These are phyloP conservation scores for Whitmania pigra DNA, from an alignment of 1,140 invertebrate genomes.

Conservation along the genomic window DNA sequence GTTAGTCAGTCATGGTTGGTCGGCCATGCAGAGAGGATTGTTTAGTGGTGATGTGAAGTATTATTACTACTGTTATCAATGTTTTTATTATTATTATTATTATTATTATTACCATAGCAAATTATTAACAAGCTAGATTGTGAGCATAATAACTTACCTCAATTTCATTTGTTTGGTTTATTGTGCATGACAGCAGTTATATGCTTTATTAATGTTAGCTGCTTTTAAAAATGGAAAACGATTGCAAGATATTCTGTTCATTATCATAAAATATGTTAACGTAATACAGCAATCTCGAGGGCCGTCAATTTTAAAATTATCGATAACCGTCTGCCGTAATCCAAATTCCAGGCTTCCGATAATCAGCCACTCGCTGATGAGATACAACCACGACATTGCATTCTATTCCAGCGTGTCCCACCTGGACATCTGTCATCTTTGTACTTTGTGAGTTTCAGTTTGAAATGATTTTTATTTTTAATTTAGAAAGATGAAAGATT, in stretches of 20 bases:
- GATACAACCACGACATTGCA: conserved; percentile 1
- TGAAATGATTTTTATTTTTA: too few species aligned
- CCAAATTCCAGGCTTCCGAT: not conserved
- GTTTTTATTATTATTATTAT: conserved; percentile 1
- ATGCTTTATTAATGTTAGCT: too few species aligned
- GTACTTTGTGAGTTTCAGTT: not conserved
- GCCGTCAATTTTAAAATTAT: not conserved
- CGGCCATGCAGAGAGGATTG: too few species aligned
- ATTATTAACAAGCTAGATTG: not conserved
- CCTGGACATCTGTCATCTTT: not conserved
- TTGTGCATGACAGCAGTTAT: too few species aligned
- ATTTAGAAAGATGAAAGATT: too few species aligned
- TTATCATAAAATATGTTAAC: not conserved
- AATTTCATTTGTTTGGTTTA: not conserved
- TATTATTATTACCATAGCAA: not conserved
- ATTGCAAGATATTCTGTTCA: too few species aligned
- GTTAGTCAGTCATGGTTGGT: too few species aligned
- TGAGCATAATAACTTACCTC: not conserved
- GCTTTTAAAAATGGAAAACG: too few species aligned
- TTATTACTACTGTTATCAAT: too few species aligned
- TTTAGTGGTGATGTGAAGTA: too few species aligned
- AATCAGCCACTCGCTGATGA: not conserved
- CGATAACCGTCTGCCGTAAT: not conserved
- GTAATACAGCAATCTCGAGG: too few species aligned
- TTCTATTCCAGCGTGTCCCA: not conserved